phyloP scores from a whole-genome alignment of 1,140 invertebrate species.

The Caenorhabditis tropicalis region DNA sequence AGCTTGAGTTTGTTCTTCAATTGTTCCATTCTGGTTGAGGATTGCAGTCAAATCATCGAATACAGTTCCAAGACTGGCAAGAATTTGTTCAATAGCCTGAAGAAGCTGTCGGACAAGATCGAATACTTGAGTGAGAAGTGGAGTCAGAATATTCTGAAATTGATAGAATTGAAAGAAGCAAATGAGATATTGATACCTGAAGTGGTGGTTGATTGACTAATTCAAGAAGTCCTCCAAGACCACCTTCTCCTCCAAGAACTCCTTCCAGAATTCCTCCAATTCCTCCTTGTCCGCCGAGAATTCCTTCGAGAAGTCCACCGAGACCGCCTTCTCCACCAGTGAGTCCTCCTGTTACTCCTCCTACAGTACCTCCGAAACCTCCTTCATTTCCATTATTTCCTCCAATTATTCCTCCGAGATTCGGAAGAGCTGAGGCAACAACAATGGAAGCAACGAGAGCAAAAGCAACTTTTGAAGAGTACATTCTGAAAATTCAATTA shows the following conservation, averaged over 20 bases:
- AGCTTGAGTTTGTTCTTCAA: neutral
- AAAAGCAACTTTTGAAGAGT: neutral
- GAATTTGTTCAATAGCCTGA: neutral
- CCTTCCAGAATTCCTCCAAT: neutral
- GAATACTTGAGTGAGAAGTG: neutral
- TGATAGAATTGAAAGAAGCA: neutral
- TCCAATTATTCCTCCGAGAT: neutral
- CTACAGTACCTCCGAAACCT: neutral
- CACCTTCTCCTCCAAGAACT: neutral
- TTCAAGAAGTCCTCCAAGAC: neutral
- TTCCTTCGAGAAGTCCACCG: neutral
- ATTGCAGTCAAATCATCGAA: neutral
- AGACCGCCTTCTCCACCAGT: neutral
- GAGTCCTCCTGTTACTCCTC: neutral
- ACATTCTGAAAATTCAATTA: constrained; percentile 1
- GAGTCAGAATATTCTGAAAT: neutral
- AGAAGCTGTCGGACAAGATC: neutral
- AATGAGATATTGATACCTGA: neutral
- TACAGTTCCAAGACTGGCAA: neutral
- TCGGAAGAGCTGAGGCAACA: neutral
- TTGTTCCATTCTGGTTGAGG: neutral
- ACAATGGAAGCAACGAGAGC: neutral
- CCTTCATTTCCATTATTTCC: neutral
- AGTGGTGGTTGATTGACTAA: neutral
- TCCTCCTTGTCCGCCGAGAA: neutral